Conservation (phyloP, 2,888 invertebrate species). For the Himalopsyche japonica region DNA sequence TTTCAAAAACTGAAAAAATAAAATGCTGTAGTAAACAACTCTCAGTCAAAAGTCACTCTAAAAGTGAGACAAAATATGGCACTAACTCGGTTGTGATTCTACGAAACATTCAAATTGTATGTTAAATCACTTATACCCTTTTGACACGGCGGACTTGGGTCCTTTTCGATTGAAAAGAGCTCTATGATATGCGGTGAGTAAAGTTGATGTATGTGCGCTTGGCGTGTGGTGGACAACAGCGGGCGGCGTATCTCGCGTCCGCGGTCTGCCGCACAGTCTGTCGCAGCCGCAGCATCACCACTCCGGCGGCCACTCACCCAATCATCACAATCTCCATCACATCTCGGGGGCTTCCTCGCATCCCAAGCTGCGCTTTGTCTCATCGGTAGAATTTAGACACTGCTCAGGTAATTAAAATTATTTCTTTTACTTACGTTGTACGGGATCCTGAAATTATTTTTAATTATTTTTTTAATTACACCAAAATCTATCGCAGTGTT, state of each 20-base stretch:
- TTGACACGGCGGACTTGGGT: background rate
- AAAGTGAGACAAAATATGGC: too few species aligned
- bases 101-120: too few species aligned
- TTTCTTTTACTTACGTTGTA: background rate
- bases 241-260: background rate
- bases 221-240: background rate
- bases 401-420: conserved; percentile 63
- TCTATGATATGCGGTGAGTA: background rate
- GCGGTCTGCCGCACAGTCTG: conserved; percentile 45
- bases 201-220: background rate
- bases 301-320: conserved; percentile 25
- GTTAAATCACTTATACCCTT: background rate
- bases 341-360: conserved; percentile 44
- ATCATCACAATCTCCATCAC: conserved; percentile 48
- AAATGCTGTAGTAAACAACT: too few species aligned
- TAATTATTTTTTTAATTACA: too few species aligned
- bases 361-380: conserved; percentile 78
- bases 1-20: too few species aligned
- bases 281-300: conserved; percentile 26
- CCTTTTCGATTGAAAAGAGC: background rate
- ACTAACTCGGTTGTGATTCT: too few species aligned
- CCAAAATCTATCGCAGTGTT: too few species aligned
- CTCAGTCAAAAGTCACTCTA: too few species aligned
- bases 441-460: too few species aligned
- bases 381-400: conserved; percentile 79